Conservation (phyloP, 37 sponge, comb jelly and placozoan genomes). For the Chondrilla cf. caribensis region DNA sequence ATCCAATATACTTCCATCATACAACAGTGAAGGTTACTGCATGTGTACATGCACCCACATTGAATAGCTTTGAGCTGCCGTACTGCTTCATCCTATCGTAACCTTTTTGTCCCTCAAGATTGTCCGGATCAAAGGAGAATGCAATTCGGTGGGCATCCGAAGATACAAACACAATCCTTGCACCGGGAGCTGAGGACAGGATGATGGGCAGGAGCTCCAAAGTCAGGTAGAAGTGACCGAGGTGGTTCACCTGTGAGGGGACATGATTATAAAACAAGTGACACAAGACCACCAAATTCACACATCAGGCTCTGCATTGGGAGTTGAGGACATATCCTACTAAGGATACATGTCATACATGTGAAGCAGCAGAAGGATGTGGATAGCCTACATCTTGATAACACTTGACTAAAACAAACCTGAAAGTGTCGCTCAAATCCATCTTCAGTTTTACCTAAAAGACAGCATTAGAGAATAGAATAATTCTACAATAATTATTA, state of each 20-base stretch:
- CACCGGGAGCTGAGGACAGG: slow-evolving; percentile 55
- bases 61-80: slow-evolving; percentile 68
- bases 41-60: slow-evolving; percentile 32
- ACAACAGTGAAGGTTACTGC: too few relatives aligned
- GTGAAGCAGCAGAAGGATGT: too few relatives aligned
- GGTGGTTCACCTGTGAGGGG: slow-evolving; percentile 69
- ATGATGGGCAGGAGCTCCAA: slow-evolving; percentile 72
- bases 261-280: not conserved
- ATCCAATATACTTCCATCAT: too few relatives aligned
- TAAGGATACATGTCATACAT: too few relatives aligned
- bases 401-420: too few relatives aligned
- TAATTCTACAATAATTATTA: not conserved
- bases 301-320: too few relatives aligned
- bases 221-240: slow-evolving; percentile 63
- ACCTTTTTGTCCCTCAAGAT: slow-evolving; percentile 36
- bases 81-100: slow-evolving; percentile 42
- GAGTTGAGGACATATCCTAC: too few relatives aligned
- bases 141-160: slow-evolving; percentile 25
- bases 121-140: slow-evolving; percentile 26
- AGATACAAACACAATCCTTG: slow-evolving; percentile 69
- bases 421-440: slow-evolving; percentile 29
- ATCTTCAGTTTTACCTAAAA: slow-evolving; percentile 23
- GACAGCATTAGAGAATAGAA: not conserved
- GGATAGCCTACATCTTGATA: too few relatives aligned
- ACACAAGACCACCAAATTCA: too few relatives aligned